phyloP scores from a whole-genome alignment of 2,888 invertebrate species.

The Fragum sueziense region DNA sequence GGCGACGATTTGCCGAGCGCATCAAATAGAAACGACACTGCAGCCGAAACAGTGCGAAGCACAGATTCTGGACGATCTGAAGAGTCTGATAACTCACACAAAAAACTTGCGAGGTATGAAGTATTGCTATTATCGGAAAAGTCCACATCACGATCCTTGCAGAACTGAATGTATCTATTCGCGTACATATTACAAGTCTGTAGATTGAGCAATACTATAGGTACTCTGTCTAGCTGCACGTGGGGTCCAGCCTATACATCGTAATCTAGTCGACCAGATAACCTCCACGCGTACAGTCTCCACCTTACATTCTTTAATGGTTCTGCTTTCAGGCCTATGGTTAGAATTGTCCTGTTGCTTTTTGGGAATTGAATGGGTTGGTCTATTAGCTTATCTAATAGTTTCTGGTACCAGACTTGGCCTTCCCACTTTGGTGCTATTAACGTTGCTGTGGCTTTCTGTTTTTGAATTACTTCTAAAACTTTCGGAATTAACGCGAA shows the following conservation, averaged over 20 bases:
- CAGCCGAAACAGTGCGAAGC: background rate
- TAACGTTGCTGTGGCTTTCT: slow-evolving; percentile 30
- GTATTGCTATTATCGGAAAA: too few species aligned
- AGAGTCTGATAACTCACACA: too few species aligned
- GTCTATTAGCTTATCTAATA: slow-evolving; percentile 19
- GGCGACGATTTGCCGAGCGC: slow-evolving; percentile 8
- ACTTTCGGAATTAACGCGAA: slow-evolving; percentile 32
- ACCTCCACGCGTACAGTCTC: slow-evolving; percentile 34
- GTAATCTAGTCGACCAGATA: slow-evolving; percentile 19
- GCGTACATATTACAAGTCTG: too few species aligned
- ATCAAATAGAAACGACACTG: slow-evolving; percentile 4
- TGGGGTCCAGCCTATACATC: slow-evolving; percentile 7
- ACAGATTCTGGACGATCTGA: too few species aligned
- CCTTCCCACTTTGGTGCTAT: slow-evolving; percentile 32
- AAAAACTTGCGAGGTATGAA: too few species aligned
- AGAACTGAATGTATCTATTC: too few species aligned
- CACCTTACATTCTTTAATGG: slow-evolving; percentile 28
- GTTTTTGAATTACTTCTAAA: background rate
- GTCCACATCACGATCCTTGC: too few species aligned
- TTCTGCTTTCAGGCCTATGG: slow-evolving; percentile 15
- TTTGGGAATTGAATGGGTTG: slow-evolving; percentile 25
- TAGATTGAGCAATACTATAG: slow-evolving; percentile 10
- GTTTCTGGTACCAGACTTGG: slow-evolving; percentile 21
- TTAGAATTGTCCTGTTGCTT: background rate
- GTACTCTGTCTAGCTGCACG: slow-evolving; percentile 21